These are phyloP conservation scores for Conus ventricosus DNA, from an alignment of 1,140 invertebrate species.

Conservation along the genomic window DNA sequence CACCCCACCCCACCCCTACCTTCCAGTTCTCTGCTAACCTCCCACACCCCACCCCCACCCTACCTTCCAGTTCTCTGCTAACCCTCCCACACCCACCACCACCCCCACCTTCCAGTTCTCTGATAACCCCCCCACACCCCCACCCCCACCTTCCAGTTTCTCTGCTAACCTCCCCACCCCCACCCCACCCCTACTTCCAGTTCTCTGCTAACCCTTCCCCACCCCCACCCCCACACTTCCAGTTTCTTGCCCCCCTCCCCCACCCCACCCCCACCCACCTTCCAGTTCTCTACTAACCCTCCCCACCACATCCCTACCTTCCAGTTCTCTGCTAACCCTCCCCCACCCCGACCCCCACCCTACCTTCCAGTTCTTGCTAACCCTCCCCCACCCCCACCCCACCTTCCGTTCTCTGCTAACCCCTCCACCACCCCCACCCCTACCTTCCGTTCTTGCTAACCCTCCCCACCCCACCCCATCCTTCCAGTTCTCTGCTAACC, in stretches of 20 bases:
- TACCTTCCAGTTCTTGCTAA: too few species aligned
- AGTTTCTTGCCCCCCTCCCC: background rate
- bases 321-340: constrained; percentile 74
- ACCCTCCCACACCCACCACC: too few species aligned
- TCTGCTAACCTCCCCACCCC: too few species aligned
- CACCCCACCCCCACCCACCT: constrained; percentile 65
- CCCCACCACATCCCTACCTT: constrained; percentile 82
- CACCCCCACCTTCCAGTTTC: constrained; percentile 61
- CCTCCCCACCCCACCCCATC: too few species aligned
- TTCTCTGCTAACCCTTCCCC: too few species aligned
- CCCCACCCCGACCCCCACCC: too few species aligned
- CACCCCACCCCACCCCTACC: background rate
- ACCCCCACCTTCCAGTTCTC: background rate
- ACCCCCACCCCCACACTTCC: too few species aligned
- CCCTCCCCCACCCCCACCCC: constrained; percentile 76
- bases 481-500: too few species aligned
- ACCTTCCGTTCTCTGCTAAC: constrained; percentile 83
- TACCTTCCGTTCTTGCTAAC: too few species aligned
- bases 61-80: background rate
- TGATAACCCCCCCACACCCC: constrained; percentile 40
- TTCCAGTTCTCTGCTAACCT: background rate
- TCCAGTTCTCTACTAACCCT: constrained; percentile 73
- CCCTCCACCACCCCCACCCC: too few species aligned
- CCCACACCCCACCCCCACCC: too few species aligned
- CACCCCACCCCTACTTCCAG: too few species aligned